Evolutionary conservation across 2,888 invertebrate species (phyloP).

Genomic region (Lasioglossum calceatum): DNA sequence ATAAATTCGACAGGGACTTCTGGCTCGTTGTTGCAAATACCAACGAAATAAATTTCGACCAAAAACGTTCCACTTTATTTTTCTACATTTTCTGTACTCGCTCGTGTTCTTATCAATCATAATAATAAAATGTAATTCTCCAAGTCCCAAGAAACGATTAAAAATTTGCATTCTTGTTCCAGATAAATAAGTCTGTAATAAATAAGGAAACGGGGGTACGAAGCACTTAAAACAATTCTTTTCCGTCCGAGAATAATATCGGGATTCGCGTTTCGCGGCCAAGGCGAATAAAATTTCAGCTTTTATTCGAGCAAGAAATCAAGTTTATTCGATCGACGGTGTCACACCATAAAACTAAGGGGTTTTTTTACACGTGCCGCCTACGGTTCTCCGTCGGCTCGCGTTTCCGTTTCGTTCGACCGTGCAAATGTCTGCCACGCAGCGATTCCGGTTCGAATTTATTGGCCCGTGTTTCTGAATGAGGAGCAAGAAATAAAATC

Average conservation of each 20-base stretch:
- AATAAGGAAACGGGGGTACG: background rate
- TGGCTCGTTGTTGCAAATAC: background rate
- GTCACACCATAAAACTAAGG: background rate
- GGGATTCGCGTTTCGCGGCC: background rate
- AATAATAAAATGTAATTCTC: background rate
- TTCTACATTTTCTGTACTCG: background rate
- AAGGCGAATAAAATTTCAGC: background rate
- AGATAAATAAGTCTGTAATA: background rate
- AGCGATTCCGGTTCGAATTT: background rate
- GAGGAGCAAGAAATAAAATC: background rate
- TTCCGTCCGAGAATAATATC: background rate
- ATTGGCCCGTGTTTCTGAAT: background rate
- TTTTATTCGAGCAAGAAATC: slow-evolving; percentile 3
- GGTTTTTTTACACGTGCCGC: background rate
- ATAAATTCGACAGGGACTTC: background rate
- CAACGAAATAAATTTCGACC: background rate
- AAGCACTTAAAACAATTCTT: background rate
- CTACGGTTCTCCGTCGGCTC: background rate
- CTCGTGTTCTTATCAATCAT: no score
- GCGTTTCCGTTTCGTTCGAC: background rate
- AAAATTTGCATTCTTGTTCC: background rate
- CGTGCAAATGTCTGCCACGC: background rate
- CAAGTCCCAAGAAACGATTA: background rate
- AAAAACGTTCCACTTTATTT: background rate
- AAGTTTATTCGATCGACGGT: slow-evolving; percentile 13